Evolutionary conservation across 2,113 vertebrate genomes (phyloP).

Genomic region (Cyrtonyx montezumae): DNA sequence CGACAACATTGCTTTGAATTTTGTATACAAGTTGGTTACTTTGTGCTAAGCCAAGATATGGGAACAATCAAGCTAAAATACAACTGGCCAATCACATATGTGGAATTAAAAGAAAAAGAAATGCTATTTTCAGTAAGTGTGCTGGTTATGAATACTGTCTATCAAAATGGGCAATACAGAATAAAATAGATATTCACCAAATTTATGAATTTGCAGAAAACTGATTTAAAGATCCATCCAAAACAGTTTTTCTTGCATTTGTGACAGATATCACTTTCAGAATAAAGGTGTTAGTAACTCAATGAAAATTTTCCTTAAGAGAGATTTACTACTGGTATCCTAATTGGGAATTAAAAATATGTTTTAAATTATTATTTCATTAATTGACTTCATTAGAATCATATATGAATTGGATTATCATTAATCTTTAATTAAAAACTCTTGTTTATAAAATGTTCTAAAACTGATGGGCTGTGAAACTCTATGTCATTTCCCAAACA

Average conservation of each 20-base stretch:
- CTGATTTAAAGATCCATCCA: not conserved
- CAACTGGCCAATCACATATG: constrained; percentile 14
- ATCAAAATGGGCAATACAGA: not conserved
- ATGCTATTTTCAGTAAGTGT: not conserved
- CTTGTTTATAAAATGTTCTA: constrained; percentile 60
- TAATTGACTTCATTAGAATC: constrained; percentile 63
- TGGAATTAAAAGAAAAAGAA: constrained; percentile 22
- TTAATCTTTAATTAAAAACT: constrained; percentile 50
- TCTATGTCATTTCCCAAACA: constrained; percentile 28
- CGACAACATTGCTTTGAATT: not conserved
- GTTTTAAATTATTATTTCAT: constrained; percentile 40
- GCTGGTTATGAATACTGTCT: not conserved
- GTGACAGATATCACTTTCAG: not conserved
- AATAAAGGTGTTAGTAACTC: not conserved
- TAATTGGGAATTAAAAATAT: constrained; percentile 42
- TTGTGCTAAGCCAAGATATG: constrained; percentile 4
- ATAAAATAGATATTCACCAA: not conserved
- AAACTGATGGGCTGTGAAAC: constrained; percentile 35
- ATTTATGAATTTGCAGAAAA: not conserved
- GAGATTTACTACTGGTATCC: constrained; percentile 33
- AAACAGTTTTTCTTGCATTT: not conserved
- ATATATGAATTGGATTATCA: constrained; percentile 46
- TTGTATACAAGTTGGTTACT: not conserved
- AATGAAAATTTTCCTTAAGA: constrained; percentile 7
- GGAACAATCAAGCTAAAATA: constrained; percentile 19